Evolutionary conservation across 2,797 vertebrate species (phyloP).

Genomic region (Syndactyla subalaris): DNA sequence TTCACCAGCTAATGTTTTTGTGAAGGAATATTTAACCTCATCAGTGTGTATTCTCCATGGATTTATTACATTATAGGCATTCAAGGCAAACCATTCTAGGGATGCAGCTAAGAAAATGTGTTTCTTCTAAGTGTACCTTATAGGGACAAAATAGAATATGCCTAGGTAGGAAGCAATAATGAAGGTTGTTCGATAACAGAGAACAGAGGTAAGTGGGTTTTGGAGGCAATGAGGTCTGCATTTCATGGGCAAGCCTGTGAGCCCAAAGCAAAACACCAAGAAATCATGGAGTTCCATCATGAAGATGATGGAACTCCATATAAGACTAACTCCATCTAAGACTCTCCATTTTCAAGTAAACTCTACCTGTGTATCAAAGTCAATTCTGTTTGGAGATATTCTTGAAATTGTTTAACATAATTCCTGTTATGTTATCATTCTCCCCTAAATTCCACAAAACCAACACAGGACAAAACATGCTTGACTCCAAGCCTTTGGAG

Average conservation of each 20-base stretch:
- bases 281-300: not conserved
- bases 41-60: not conserved
- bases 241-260: not conserved
- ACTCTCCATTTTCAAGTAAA: not conserved
- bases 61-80: not conserved
- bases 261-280: not conserved
- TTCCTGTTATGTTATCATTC: not conserved
- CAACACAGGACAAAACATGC: not conserved
- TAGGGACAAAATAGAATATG: not conserved
- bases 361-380: not conserved
- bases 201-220: not conserved
- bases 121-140: not conserved
- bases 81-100: not conserved
- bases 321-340: not conserved
- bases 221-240: not conserved
- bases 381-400: not conserved
- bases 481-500: not conserved
- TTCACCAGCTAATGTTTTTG: slow-evolving; percentile 10
- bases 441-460: not conserved
- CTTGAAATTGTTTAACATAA: not conserved
- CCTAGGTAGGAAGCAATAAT: not conserved
- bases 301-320: too few relatives aligned
- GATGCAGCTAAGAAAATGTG: not conserved
- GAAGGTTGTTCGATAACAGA: not conserved
- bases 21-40: slow-evolving; percentile 6